Percentiles rank a stretch among this genome's conserved stretches.
These are phyloP conservation scores for Tribolium castaneum DNA, from an alignment of 1,140 invertebrate species.

Conservation along the genomic window DNA sequence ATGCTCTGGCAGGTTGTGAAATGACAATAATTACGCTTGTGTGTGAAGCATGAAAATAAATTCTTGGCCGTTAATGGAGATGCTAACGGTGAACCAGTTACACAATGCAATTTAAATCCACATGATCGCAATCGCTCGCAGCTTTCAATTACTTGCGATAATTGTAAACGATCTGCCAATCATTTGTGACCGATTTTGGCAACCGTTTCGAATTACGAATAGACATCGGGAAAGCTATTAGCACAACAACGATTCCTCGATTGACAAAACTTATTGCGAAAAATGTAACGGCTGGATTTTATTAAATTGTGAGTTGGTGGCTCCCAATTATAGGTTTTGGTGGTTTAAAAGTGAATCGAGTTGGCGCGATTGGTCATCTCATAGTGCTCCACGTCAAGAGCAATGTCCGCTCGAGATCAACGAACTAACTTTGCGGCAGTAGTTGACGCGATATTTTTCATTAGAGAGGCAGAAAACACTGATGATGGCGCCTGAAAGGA, in stretches of 20 bases:
- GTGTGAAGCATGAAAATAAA: constrained; percentile 23
- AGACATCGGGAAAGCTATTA: background rate
- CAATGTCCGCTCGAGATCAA: constrained; percentile 55
- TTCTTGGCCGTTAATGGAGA: constrained; percentile 37
- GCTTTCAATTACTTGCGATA: constrained; percentile 14
- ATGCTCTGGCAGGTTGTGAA: background rate
- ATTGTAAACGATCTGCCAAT: constrained; percentile 12
- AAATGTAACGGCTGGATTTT: too few relatives aligned
- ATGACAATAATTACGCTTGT: constrained; percentile 28
- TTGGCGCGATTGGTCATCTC: constrained; percentile 32
- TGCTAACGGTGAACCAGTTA: constrained; percentile 34
- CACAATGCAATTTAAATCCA: constrained; percentile 29
- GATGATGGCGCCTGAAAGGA: constrained; percentile 7
- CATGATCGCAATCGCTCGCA: constrained; percentile 16
- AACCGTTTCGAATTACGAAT: too few relatives aligned
- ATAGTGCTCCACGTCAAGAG: constrained; percentile 48
- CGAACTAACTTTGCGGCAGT: constrained; percentile 46
- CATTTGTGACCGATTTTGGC: background rate
- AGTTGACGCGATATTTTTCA: constrained; percentile 48
- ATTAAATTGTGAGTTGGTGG: too few relatives aligned
- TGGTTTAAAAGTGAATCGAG: constrained; percentile 1
- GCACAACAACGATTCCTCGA: background rate
- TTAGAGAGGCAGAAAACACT: background rate
- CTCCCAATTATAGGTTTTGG: constrained; percentile 1
- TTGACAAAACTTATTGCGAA: too few relatives aligned